Base-by-base conservation (phyloP, 2,797 vertebrate genomes). In the Falco cherrug region DNA sequence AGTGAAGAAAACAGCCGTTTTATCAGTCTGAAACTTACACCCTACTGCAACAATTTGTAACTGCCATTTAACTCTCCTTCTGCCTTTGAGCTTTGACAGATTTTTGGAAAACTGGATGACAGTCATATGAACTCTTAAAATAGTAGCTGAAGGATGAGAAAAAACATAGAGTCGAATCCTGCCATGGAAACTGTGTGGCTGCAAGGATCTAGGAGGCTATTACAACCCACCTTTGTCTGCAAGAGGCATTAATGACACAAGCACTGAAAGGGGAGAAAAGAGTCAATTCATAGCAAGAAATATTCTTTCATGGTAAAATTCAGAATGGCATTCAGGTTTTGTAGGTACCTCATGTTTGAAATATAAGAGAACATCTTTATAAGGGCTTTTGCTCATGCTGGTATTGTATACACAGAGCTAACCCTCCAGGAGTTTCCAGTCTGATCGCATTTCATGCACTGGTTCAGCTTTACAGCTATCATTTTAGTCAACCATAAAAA, bases 101-200 rank as follows among this genome's bases (percentile, higher is more conserved):
- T 89, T 96, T 95, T 96, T 91, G 59, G 53, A 78, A 85, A 86
- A 41, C 65, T 89, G 65, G 26, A 79, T 90, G 87, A 61, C 56
- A 92, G 91, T 95, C 93, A 94, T 86, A 92, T 86, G 89, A 93
- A 91, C 57, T 89, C 84, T 86, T 84, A 93, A 96, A 96, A 94
- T 80, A 93, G 87, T 68, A 93, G n/a, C 48, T 89, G 65, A 77
- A 80, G 43, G 24, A 80, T 89, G 76, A 87, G 61, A 47, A 91
- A 92, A 88, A 80, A 78, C 24, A 16, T 9, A 39, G 53, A 92
- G 14, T 31, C n/a, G 16, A 74, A 33, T 92, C 79, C 45, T 93
- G 33, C 48, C 61, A 91, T 80, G 75, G 92, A 93, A 95, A 89
- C 75, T 87, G 71, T 93, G 73, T 90, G 41, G 56, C 39, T 86